Evolutionary conservation across 1,140 invertebrate species (phyloP).

Genomic region (Trialeurodes vaporariorum): DNA sequence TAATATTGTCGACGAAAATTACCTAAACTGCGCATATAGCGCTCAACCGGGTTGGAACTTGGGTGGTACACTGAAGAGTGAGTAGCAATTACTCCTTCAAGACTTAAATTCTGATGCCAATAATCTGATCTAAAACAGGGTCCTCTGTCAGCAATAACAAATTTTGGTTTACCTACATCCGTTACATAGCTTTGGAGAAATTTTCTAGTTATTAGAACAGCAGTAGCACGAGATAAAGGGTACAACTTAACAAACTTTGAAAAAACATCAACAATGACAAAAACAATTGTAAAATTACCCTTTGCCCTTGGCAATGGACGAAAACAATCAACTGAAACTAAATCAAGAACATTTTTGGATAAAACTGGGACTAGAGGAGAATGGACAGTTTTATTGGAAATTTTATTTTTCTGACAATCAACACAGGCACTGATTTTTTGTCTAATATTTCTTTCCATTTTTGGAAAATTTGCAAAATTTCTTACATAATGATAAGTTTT

Average conservation of each 20-base stretch:
- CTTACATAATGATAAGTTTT: too few relatives aligned
- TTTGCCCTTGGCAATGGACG: neutral
- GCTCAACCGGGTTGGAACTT: neutral
- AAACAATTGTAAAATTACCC: neutral
- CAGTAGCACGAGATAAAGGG: neutral
- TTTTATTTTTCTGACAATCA: neutral
- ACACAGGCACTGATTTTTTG: too few relatives aligned
- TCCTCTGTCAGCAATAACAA: constrained; percentile 1
- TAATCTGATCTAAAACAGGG: neutral
- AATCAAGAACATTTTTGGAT: neutral
- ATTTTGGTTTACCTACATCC: neutral
- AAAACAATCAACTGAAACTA: neutral
- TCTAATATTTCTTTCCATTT: too few relatives aligned
- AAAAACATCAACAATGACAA: constrained; percentile 3
- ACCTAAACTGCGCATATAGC: neutral
- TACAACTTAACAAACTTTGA: too few relatives aligned
- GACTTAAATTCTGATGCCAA: neutral
- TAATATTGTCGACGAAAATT: neutral
- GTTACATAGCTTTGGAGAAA: neutral
- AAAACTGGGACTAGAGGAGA: neutral
- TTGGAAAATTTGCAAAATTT: too few relatives aligned
- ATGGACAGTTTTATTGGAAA: neutral
- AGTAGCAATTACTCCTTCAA: neutral
- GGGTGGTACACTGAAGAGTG: neutral
- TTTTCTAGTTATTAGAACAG: neutral